phyloP scores from a whole-genome alignment of 2,888 invertebrate genomes.

The Hydrotaea cyrtoneurina region DNA sequence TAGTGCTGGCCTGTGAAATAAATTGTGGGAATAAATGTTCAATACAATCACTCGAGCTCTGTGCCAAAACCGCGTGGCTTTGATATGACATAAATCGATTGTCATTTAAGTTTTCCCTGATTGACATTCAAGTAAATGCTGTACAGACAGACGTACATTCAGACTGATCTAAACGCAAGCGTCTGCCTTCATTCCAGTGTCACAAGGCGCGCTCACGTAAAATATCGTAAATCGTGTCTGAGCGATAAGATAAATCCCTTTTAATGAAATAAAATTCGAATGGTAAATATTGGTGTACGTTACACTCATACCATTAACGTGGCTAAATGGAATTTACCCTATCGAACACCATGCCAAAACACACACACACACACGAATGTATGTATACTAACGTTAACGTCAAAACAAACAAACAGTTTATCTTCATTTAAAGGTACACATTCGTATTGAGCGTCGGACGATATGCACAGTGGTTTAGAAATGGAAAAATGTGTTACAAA shows the following conservation, averaged over 20 bases:
- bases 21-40: no score
- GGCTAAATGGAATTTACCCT: conserved; percentile 13
- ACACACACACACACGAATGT: neutral
- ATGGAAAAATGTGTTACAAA: no score
- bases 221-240: neutral
- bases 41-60: no score
- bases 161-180: no score
- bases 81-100: no score
- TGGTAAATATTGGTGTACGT: conserved; percentile 23
- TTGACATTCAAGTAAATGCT: no score
- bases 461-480: no score
- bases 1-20: no score
- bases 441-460: neutral
- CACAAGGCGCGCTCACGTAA: neutral
- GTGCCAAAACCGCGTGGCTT: no score
- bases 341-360: neutral
- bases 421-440: conserved; percentile 20
- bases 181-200: no score
- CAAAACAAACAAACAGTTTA: conserved; percentile 13
- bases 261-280: conserved; percentile 13
- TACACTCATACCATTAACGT: neutral
- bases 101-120: no score
- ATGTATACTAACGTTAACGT: neutral
- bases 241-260: neutral
- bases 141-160: no score